Base-by-base conservation (phyloP, 2,113 vertebrate species). In the Scartelaos histophorus region DNA sequence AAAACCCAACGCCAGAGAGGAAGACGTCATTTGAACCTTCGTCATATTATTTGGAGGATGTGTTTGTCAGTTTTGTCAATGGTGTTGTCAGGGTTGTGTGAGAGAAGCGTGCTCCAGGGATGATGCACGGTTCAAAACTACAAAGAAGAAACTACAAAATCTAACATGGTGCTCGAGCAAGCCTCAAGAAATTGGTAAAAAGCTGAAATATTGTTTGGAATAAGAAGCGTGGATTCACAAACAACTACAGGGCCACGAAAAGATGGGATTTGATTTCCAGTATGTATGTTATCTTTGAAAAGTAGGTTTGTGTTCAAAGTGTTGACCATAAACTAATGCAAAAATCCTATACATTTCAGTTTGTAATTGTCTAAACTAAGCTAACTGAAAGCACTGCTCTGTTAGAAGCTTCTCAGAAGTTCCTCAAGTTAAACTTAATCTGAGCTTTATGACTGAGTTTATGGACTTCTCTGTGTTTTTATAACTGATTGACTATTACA, bases 61-160 rank as follows among this genome's bases (percentile, higher is more conserved):
- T 61, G 15, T 61, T 61, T 61, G 24, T 61, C 58, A 61, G 58
- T 15, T 17, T 25, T 35, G 58, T 61, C 58, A 61, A 34, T 61
- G 25, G 25, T 61, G 25, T 17, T 25, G 56, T 25, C 22, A 25
- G 12, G 12, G 13, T 13, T 61, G 25, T 61, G 58, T 61, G 58
- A 61, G 13, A 17, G 58, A 61, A 35, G 58, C 58, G 13, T 15
- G 58, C 58, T 34, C 58, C 58, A 3, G 58, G 58, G 58, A 34
- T 16, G 58, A 29, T 25, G 57, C 22, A 12, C 22, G 3, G 57
- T 60, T 61, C 25, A 19, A 61, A 61, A 61, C 58, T 61, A 34
- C 58, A 61, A 34, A 61, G 58, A 34, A 17, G 58, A 17, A 61
- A 34, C 58, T 34, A 61, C 13, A 61, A 25, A 61, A 19, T 19